A percentile compares a stretch with the other conserved stretches of the same genome.
Conservation (phyloP, 1,140 invertebrate genomes). For the Zaprionus vittiger region DNA sequence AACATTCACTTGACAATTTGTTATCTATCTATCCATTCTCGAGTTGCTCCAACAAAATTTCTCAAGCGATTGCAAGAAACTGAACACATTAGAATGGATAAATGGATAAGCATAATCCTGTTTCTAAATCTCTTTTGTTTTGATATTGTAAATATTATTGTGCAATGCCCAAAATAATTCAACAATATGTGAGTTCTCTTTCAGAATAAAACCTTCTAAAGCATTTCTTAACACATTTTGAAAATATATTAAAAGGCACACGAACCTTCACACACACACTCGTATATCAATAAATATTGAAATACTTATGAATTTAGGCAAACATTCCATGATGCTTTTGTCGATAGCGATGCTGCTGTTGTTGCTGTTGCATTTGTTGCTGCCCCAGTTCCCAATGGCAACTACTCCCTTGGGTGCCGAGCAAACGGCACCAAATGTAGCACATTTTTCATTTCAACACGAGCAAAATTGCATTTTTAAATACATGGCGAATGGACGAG, state of each 20-base stretch:
- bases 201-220: neutral
- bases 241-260: conserved; percentile 20
- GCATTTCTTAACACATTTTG: neutral
- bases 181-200: neutral
- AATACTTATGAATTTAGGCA: conserved; percentile 65
- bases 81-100: too few species aligned
- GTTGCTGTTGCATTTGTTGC: neutral
- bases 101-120: too few species aligned
- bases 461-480: conserved; percentile 78
- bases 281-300: conserved; percentile 66
- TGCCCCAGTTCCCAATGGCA: conserved; percentile 30
- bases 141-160: neutral
- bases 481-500: conserved; percentile 38
- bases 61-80: too few species aligned
- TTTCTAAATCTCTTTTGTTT: too few species aligned
- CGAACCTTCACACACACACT: conserved; percentile 20
- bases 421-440: conserved; percentile 46
- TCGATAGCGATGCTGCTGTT: conserved; percentile 13
- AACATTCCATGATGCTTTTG: conserved; percentile 56
- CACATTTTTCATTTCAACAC: conserved; percentile 75
- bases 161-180: neutral
- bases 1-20: too few species aligned
- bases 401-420: conserved; percentile 38
- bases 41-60: too few species aligned
- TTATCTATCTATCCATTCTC: too few species aligned